Evolutionary conservation across 2,888 invertebrate species (phyloP).

Genomic region (Chesias legatella): DNA sequence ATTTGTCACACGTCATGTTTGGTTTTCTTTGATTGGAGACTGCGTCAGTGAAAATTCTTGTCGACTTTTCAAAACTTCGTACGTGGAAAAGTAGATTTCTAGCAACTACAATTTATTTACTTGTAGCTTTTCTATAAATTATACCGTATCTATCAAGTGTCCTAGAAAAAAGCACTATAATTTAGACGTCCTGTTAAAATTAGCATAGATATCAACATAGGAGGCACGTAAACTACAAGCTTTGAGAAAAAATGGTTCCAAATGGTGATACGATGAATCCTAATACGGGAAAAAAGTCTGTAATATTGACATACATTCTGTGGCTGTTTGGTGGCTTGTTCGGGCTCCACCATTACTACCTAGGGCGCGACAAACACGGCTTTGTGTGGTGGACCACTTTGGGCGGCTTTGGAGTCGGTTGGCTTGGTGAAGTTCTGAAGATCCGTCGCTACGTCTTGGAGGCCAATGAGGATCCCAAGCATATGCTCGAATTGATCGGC

Average conservation of each 20-base stretch:
- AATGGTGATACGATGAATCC: slow-evolving; percentile 6
- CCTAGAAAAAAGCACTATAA: no score
- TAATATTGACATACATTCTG: slow-evolving; percentile 86
- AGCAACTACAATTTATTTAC: no score
- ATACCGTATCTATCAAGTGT: no score
- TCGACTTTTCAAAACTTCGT: no score
- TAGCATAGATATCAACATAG: no score
- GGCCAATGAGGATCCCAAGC: slow-evolving; percentile 86
- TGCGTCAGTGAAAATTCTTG: no score
- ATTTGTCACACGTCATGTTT: no score
- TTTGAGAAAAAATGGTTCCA: slow-evolving; percentile 4
- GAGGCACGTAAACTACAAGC: no score
- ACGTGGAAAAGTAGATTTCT: no score
- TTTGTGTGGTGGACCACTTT: slow-evolving; percentile 94
- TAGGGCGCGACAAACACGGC: slow-evolving; percentile 93
- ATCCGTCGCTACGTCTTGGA: slow-evolving; percentile 93
- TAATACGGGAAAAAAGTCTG: slow-evolving; percentile 69
- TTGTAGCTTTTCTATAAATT: no score
- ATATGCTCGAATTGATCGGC: slow-evolving; percentile 82
- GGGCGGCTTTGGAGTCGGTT: slow-evolving; percentile 93
- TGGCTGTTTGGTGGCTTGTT: slow-evolving; percentile 95
- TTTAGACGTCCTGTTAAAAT: no score
- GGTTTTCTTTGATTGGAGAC: no score
- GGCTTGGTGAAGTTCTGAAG: slow-evolving; percentile 91
- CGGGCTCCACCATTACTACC: slow-evolving; percentile 95